phyloP scores from a whole-genome alignment of 2,113 vertebrate genomes.

The Pimephales promelas region DNA sequence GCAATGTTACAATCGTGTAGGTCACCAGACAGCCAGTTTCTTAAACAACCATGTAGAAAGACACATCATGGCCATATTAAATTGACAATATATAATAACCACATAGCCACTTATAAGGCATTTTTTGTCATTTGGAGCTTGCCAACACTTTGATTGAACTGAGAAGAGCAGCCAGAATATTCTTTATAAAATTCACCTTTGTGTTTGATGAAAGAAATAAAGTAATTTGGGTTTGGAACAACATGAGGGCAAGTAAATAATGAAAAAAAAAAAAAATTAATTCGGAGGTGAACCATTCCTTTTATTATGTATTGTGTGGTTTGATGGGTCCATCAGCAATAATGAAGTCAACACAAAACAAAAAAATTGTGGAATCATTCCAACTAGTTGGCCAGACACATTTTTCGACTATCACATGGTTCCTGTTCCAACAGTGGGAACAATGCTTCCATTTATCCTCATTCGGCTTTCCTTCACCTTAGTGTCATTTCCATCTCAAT shows the following conservation, averaged over 20 bases:
- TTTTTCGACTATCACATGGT: neutral
- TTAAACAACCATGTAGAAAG: too few species aligned
- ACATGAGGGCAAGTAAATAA: slow-evolving; percentile 3
- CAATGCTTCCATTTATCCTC: slow-evolving; percentile 29
- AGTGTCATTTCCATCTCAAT: slow-evolving; percentile 45
- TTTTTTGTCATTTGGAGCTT: neutral
- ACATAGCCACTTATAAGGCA: neutral
- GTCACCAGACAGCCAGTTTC: too few species aligned
- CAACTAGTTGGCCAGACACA: slow-evolving; percentile 24
- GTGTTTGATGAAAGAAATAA: neutral
- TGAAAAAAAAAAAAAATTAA: neutral
- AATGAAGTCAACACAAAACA: slow-evolving; percentile 46
- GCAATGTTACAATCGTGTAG: too few species aligned
- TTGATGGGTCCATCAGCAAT: slow-evolving; percentile 44
- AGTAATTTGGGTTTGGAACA: neutral
- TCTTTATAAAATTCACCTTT: neutral
- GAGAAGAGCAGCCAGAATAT: neutral
- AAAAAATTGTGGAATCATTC: slow-evolving; percentile 20
- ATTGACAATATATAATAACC: too few species aligned
- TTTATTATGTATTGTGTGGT: slow-evolving; percentile 47
- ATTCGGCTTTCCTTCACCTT: slow-evolving; percentile 23
- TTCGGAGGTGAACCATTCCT: neutral
- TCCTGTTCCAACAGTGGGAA: slow-evolving; percentile 24
- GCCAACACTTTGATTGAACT: neutral
- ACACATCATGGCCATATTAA: too few species aligned